Conservation (phyloP, 2,888 invertebrate species). For the Hermaeophaga mercurialis region DNA sequence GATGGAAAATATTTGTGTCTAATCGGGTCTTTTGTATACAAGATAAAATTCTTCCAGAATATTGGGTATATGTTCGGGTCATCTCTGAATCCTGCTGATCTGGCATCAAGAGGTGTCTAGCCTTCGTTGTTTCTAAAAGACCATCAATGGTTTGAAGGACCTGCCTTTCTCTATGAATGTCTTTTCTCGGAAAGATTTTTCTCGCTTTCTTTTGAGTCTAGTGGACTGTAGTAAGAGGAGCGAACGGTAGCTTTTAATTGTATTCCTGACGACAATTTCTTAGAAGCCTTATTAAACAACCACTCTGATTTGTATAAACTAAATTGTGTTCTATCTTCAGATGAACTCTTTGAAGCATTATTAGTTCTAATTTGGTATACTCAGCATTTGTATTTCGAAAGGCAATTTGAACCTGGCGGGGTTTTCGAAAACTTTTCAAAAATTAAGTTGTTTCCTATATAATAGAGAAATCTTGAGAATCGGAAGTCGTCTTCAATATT, state of each 20-base stretch:
- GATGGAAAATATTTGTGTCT: constrained; percentile 21
- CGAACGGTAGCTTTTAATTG: neutral
- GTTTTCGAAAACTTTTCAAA: too few relatives aligned
- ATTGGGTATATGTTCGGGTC: neutral
- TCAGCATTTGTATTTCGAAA: neutral
- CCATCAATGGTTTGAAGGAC: neutral
- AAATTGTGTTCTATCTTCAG: neutral
- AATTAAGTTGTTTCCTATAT: neutral
- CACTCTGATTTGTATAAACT: neutral
- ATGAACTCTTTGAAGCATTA: neutral
- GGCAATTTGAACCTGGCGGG: neutral
- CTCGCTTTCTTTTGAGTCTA: neutral
- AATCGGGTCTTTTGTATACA: neutral
- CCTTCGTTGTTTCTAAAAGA: neutral
- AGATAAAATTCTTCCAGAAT: neutral
- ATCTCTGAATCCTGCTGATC: neutral
- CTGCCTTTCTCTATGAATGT: neutral
- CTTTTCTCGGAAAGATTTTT: neutral
- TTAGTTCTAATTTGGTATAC: neutral
- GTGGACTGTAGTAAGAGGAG: neutral
- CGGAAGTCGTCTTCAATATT: neutral
- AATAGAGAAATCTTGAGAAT: too few relatives aligned
- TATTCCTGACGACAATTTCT: neutral
- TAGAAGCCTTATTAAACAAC: neutral
- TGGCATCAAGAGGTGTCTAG: neutral